phyloP scores from a whole-genome alignment of 2,797 vertebrate species.

The Crocodylus rhombifer region DNA sequence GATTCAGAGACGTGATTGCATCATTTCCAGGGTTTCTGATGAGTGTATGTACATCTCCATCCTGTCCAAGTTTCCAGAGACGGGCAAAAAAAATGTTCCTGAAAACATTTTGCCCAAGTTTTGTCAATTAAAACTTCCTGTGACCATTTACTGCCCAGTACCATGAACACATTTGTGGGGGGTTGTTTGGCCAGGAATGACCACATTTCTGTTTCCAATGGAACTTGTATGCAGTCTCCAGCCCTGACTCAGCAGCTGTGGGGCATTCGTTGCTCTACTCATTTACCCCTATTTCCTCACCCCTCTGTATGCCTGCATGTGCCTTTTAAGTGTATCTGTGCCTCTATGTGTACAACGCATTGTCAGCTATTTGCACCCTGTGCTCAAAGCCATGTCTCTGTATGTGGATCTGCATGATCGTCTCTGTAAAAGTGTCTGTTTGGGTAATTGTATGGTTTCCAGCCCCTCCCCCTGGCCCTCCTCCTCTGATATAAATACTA shows the following conservation, averaged over 20 bases:
- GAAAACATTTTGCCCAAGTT: neutral
- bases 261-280: neutral
- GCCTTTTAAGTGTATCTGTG: neutral
- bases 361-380: neutral
- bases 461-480: neutral
- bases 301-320: neutral
- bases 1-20: neutral
- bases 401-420: neutral
- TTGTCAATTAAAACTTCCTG: neutral
- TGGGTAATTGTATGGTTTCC: neutral
- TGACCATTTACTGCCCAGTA: neutral
- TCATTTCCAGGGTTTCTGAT: neutral
- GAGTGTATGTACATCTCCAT: neutral
- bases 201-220: neutral
- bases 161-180: neutral
- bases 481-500: constrained; percentile 15
- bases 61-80: neutral
- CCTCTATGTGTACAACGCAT: neutral
- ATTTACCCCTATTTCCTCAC: neutral
- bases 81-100: neutral
- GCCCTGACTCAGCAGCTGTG: no score
- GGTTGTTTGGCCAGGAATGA: neutral
- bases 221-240: no score
- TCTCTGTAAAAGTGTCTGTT: neutral
- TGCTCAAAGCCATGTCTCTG: neutral